Percentiles rank a stretch among this genome's conserved stretches.
These are phyloP conservation scores for Leptosomus discolor DNA, from an alignment of 2,113 vertebrate genomes.

Conservation along the genomic window DNA sequence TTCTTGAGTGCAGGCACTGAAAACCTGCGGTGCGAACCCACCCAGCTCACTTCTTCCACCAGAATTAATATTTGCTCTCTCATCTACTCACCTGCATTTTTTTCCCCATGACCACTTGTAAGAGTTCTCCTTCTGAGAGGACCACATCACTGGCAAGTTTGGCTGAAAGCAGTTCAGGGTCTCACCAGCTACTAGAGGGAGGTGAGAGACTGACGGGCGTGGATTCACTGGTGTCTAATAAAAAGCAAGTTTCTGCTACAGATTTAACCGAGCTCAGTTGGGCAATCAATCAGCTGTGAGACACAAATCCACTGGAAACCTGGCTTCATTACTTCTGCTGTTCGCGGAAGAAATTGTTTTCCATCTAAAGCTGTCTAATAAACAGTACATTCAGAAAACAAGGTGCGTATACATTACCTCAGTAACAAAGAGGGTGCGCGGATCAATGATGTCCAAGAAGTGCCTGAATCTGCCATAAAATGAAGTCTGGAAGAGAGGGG, in stretches of 20 bases:
- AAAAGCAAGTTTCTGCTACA: fast-evolving
- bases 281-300: not conserved
- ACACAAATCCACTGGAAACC: not conserved
- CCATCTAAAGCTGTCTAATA: not conserved
- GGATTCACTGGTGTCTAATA: not conserved
- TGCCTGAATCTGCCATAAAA: constrained; percentile 89
- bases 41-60: fast-evolving
- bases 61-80: fast-evolving
- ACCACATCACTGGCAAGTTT: fast-evolving
- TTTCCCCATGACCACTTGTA: fast-evolving
- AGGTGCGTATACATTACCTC: constrained; percentile 72
- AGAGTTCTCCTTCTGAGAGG: not conserved
- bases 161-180: not conserved
- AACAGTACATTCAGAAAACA: not conserved
- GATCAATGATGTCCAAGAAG: constrained; percentile 94
- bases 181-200: not conserved
- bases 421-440: constrained; percentile 87
- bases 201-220: not conserved
- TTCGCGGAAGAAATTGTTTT: not conserved
- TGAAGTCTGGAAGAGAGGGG: constrained; percentile 71
- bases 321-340: not conserved
- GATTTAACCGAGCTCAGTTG: fast-evolving
- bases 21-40: fast-evolving
- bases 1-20: not conserved
- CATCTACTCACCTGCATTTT: not conserved